Base-by-base conservation (phyloP, 2,888 invertebrate species). In the Hartigia nigra region DNA sequence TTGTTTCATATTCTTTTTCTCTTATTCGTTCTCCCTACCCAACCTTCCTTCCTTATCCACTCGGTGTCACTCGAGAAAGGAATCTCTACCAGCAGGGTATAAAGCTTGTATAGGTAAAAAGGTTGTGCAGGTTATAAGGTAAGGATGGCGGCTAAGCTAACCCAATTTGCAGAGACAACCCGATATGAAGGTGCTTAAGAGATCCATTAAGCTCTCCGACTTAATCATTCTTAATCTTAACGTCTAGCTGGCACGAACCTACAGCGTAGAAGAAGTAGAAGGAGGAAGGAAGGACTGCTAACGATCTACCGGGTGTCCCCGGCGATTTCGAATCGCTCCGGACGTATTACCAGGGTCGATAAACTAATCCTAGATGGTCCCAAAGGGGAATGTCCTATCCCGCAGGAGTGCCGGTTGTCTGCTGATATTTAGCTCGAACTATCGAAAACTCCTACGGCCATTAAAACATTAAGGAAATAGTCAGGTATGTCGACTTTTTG, bases 131-230 rank as follows among this genome's bases (percentile, higher is more conserved):
- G 39, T 23, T 23, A 5, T 14, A 55, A 23, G 23, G 55, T 55
- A 55, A 55, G 55, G 78, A 79, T 70, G 78, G 74, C 76, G 76
- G 55, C 55, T 55, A 55, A 55, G 72, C 80, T 83, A 85, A 85
- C 80, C 79, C 79, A 82, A 85, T 85, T 84, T 84, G 76, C 79
- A 76, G 78, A 81, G 83, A 82, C 83, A 81, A 81, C 79, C 78
- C 77, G 69, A 78, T 77, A 76, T 35, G 82, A 78, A 81, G 81
- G 75, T 78, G 75, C 79, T 82, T 81, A 79, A 81, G 80, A 84
- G 84, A 86, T 86, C 86, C 87, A 87, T 88, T 87, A 87, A 86
- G 83, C 83, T 81, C 80, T 83, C 82, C 79, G 83, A 78, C 81
- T 86, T 83, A 82, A 87, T 86, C 83, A 84, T 82, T 83, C 77